Conservation (phyloP, 2,113 vertebrate genomes). For the Phainopepla nitens region DNA sequence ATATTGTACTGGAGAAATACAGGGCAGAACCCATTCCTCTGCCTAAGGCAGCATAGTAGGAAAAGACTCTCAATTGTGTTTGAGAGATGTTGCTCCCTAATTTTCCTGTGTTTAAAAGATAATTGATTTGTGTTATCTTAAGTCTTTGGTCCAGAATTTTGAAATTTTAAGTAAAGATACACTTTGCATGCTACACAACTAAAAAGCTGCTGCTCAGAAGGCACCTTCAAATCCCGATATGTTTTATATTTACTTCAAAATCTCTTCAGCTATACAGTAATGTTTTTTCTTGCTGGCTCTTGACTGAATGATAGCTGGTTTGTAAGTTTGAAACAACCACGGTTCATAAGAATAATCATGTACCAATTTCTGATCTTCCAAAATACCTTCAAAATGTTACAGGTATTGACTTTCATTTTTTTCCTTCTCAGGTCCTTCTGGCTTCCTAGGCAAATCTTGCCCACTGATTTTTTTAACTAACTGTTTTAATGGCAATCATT, state of each 20-base stretch:
- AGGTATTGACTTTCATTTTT: neutral
- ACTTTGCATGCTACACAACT: neutral
- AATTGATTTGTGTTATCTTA: neutral
- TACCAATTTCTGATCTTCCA: neutral
- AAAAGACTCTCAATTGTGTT: neutral
- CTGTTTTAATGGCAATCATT: neutral
- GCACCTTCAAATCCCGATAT: neutral
- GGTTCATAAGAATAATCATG: neutral
- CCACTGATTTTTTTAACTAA: neutral
- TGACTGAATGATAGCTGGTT: neutral
- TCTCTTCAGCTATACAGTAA: neutral
- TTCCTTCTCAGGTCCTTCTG: neutral
- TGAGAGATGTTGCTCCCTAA: neutral
- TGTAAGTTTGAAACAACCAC: neutral
- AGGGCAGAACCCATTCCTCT: neutral
- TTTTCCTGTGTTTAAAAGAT: neutral
- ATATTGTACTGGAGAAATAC: neutral
- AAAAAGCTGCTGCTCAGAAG: neutral
- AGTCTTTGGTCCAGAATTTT: neutral
- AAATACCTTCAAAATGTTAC: slow-evolving; percentile 16
- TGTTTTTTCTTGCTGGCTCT: neutral
- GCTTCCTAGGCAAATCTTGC: slow-evolving; percentile 4
- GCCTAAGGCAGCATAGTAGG: neutral
- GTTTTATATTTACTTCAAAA: neutral
- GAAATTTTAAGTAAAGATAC: neutral